Base-by-base conservation (phyloP, 2,797 vertebrate species). In the Spinibarbus caldwelli region DNA sequence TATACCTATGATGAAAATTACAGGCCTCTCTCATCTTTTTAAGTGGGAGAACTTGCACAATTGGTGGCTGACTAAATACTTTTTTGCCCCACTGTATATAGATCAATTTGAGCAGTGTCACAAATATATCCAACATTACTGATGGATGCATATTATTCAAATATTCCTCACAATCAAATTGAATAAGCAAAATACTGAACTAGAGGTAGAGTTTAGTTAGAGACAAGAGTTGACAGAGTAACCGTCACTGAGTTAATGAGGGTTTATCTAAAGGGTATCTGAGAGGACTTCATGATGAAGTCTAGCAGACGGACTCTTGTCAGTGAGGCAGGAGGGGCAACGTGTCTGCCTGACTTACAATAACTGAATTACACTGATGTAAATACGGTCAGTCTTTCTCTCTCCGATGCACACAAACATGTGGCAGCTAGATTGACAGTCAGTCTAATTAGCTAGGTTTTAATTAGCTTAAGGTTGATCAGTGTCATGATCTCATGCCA, bases 361-460 rank as follows among this genome's bases (percentile, higher is more conserved):
- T 79, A 57, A 83, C 34, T 64, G 45, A 52, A 34, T 68, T 78
- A 80, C 45, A 67, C n/a, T 29, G 43, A 85, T 72, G 80, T 21
- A 80, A 64, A 84, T 45, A 64, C 59, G 68, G n/a, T 66, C 36
- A 57, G 2, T 78, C 75, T 57, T 52, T 73, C 77, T 76, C 47
- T 77, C 75, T 52, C 62, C 62, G 70, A 78, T 2, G 19, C 34
- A 31, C 34, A 79, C 4, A 54, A n/a, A 36, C 59, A 34, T 15
- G 21, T 17, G 34, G 52, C 70, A 80, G 52, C 29, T 29, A 88
- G 91, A 94, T 86, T 91, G 94, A 91, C 93, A 93, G 91, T 90
- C 73, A 80, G 89, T 91, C 88, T 93, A 94, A 95, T 95, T 93
- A 93, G 88, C 88, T 85, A 78, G 77, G 88, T 89, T 92, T 93